Evolutionary conservation across 1,140 invertebrate species (phyloP).

Genomic region (Aphaenogaster floridana): DNA sequence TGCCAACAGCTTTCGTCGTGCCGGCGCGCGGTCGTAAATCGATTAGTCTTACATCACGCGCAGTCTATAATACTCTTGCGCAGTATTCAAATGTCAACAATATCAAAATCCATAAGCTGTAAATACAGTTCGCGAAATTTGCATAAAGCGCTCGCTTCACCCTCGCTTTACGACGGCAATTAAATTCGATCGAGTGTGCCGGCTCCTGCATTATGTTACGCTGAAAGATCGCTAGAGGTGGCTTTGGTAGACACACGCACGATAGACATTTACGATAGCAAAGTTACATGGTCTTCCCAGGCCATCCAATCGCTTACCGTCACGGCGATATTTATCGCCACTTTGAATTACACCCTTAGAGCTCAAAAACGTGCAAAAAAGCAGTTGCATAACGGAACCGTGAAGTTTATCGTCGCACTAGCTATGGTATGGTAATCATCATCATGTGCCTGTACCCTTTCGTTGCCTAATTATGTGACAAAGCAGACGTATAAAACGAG

Average conservation of each 20-base stretch:
- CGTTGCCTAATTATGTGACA: slow-evolving; percentile 6
- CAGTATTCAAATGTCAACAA: slow-evolving; percentile 48
- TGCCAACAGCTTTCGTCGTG: slow-evolving; percentile 14
- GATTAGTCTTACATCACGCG: slow-evolving; percentile 51
- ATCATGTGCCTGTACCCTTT: not conserved
- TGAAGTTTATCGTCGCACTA: not conserved
- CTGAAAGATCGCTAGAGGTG: not conserved
- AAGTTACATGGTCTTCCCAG: not conserved
- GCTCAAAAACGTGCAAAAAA: not conserved
- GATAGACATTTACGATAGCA: slow-evolving; percentile 5
- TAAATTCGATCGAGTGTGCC: slow-evolving; percentile 3
- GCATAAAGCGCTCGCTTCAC: not conserved
- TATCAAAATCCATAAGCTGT: slow-evolving; percentile 15
- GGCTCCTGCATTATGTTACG: not conserved
- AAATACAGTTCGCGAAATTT: not conserved
- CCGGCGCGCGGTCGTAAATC: slow-evolving; percentile 12
- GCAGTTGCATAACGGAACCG: not conserved
- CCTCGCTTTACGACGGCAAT: slow-evolving; percentile 16
- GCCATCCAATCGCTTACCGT: not conserved
- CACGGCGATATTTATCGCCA: not conserved
- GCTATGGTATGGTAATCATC: not conserved
- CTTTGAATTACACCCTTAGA: slow-evolving; percentile 9
- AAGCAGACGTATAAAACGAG: not conserved
- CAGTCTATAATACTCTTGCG: slow-evolving; percentile 17
- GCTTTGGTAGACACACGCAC: not conserved